Evolutionary conservation across 1,140 invertebrate genomes (phyloP).

Genomic region (Pemphigus obesinymphae): DNA sequence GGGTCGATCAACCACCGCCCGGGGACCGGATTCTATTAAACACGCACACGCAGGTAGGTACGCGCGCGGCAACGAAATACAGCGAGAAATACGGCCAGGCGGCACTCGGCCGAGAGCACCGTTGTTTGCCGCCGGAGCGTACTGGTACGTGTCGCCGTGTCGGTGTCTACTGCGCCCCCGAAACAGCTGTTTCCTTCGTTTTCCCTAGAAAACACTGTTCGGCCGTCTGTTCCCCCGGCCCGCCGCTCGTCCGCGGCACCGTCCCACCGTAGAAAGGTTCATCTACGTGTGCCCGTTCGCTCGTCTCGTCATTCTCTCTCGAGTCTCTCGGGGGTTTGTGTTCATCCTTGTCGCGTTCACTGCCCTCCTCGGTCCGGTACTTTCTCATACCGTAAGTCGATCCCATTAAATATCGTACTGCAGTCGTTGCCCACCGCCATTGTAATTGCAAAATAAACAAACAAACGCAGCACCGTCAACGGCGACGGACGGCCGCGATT

Average conservation of each 20-base stretch:
- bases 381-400: background rate
- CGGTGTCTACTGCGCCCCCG: background rate
- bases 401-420: background rate
- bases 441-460: background rate
- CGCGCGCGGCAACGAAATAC: no score
- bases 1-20: no score
- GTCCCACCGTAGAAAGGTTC: background rate
- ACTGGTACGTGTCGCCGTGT: background rate
- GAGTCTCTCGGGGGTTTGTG: no score
- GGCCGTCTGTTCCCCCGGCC: background rate
- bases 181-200: slow-evolving; percentile 6
- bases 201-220: background rate
- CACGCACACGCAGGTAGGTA: no score
- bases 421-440: background rate
- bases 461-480: background rate
- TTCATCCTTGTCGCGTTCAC: background rate
- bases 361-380: background rate
- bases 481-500: background rate
- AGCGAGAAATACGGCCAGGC: background rate
- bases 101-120: background rate
- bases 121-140: background rate
- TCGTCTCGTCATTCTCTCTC: background rate
- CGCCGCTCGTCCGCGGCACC: no score
- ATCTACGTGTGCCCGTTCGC: background rate
- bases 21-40: no score